phyloP scores from a whole-genome alignment of 2,797 vertebrate species.

The Siniperca undulata region DNA sequence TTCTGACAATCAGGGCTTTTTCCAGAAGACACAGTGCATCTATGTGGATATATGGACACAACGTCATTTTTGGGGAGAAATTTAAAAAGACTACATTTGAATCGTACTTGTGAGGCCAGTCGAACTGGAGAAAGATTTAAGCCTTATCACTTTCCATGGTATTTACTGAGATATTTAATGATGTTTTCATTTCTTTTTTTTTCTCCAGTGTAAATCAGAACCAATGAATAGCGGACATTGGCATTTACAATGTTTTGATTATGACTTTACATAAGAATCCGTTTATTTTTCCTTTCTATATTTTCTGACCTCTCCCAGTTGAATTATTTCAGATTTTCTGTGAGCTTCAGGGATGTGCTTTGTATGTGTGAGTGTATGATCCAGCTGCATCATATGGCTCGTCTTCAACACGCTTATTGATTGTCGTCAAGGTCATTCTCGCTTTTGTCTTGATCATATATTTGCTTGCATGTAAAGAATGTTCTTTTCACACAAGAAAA shows the following conservation, averaged over 20 bases:
- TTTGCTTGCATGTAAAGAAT: conserved; percentile 61
- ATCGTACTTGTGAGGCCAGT: conserved; percentile 47
- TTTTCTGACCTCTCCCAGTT: conserved; percentile 62
- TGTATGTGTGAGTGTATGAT: conserved; percentile 19
- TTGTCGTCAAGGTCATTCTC: conserved; percentile 34
- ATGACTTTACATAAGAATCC: conserved; percentile 57
- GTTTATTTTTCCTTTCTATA: conserved; percentile 62
- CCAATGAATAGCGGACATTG: conserved; percentile 67
- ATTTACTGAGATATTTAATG: conserved; percentile 83
- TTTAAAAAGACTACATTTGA: conserved; percentile 14
- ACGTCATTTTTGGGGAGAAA: neutral
- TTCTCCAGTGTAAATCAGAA: conserved; percentile 69
- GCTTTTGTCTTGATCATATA: conserved; percentile 47
- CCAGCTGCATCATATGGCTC: conserved; percentile 53
- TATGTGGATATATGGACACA: conserved; percentile 30
- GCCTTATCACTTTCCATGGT: conserved; percentile 81
- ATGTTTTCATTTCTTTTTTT: conserved; percentile 63
- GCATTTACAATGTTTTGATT: conserved; percentile 69
- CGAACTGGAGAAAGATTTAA: conserved; percentile 71
- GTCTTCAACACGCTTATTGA: conserved; percentile 49
- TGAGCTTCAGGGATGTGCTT: conserved; percentile 53
- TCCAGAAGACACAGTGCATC: conserved; percentile 52
- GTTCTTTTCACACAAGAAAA: conserved; percentile 15
- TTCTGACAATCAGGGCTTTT: conserved; percentile 87
- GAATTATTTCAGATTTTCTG: conserved; percentile 26